Evolutionary conservation across 2,888 invertebrate genomes (phyloP).

Genomic region (Drosophila engyochracea): DNA sequence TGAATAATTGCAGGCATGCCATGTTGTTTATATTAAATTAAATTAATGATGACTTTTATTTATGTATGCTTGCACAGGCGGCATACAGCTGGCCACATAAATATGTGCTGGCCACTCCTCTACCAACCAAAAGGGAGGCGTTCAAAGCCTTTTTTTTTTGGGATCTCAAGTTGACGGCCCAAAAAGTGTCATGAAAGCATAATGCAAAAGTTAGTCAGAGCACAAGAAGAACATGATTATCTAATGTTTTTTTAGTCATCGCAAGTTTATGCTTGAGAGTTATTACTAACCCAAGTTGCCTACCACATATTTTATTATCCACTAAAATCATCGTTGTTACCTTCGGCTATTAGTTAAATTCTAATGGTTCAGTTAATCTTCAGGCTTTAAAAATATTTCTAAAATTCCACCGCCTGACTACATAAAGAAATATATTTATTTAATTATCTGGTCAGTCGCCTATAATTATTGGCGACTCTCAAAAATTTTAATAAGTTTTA

Average conservation of each 20-base stretch:
- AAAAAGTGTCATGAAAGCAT: not conserved
- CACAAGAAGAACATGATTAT: not conserved
- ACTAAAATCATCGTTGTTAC: not conserved
- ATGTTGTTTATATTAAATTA: constrained; percentile 76
- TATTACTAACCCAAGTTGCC: not conserved
- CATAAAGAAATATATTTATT: constrained; percentile 24
- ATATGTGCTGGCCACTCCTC: constrained; percentile 59
- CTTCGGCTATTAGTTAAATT: not conserved
- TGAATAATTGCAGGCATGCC: constrained; percentile 76
- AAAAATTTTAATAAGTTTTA: constrained; percentile 64
- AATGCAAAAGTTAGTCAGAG: not conserved
- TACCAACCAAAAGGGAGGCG: constrained; percentile 2
- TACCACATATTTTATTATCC: not conserved
- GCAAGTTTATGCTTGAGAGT: not conserved
- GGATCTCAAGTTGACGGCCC: not conserved
- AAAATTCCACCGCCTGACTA: not conserved
- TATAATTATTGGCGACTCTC: constrained; percentile 46
- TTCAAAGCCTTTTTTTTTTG: not conserved
- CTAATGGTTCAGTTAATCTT: not conserved
- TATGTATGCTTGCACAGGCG: constrained; percentile 68
- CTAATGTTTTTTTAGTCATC: not conserved
- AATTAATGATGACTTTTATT: constrained; percentile 80
- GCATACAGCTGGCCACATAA: constrained; percentile 65
- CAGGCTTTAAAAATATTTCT: not conserved
- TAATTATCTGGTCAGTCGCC: constrained; percentile 43